phyloP scores from a whole-genome alignment of 2,888 invertebrate species.

The Chloroclystis v-ata region DNA sequence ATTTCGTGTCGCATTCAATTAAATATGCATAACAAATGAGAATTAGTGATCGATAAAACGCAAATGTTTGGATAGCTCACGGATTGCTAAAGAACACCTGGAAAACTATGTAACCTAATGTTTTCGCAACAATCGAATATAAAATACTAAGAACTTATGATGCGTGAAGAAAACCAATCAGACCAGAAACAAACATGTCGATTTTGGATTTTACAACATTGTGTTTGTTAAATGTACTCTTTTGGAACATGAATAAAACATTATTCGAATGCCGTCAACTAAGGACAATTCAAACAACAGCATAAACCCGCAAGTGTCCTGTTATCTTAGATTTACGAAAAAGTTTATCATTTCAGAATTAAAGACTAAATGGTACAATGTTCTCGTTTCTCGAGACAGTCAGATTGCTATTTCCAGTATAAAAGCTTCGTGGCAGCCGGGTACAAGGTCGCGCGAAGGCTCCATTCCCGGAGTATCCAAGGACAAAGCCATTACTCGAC shows the following conservation, averaged over 20 bases:
- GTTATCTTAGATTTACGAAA: too few species aligned
- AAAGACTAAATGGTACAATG: background rate
- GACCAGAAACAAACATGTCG: conserved; percentile 27
- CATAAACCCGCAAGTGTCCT: too few species aligned
- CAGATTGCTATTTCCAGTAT: conserved; percentile 2
- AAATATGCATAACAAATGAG: background rate
- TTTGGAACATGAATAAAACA: conserved; percentile 4
- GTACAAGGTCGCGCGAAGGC: conserved; percentile 18
- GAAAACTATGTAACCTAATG: background rate
- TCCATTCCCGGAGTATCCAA: conserved; percentile 32
- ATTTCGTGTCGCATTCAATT: background rate
- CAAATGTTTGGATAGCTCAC: too few species aligned
- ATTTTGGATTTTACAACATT: conserved; percentile 25
- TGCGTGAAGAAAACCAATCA: conserved; percentile 26
- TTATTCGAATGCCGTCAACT: background rate
- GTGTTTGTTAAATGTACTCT: conserved; percentile 8
- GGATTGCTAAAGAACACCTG: conserved; percentile 2
- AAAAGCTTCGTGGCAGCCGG: conserved; percentile 9
- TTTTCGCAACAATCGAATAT: conserved; percentile 24
- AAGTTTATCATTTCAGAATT: too few species aligned
- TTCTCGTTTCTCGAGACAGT: conserved; percentile 5
- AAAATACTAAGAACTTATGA: conserved; percentile 20
- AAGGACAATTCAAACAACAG: too few species aligned
- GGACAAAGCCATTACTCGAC: conserved; percentile 46
- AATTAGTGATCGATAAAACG: background rate